phyloP scores from a whole-genome alignment of 2,797 vertebrate genomes.

The Lepus townsendii region DNA sequence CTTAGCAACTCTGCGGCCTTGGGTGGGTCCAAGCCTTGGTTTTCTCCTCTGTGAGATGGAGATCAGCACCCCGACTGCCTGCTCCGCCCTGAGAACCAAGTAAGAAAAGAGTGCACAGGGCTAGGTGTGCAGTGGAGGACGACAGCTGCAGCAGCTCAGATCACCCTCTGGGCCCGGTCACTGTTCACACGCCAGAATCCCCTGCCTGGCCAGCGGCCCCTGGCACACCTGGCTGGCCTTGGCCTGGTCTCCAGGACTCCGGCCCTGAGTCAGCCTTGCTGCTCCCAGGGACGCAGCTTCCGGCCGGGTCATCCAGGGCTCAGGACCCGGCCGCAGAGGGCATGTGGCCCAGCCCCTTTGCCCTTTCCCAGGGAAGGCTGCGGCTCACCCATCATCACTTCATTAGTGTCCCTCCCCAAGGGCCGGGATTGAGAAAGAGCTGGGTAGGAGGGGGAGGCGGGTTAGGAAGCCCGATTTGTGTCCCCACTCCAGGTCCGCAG shows the following conservation, averaged over 20 bases:
- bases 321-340: not conserved
- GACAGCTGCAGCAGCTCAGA: not conserved
- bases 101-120: not conserved
- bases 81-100: not conserved
- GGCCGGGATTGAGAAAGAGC: conserved; percentile 51
- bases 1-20: not conserved
- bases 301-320: not conserved
- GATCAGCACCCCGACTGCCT: not conserved
- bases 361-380: conserved; percentile 57
- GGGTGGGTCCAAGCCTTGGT: not conserved
- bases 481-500: too few species aligned
- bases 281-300: conserved; percentile 17
- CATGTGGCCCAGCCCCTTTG: not conserved
- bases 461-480: too few species aligned
- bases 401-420: conserved; percentile 40
- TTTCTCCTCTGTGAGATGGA: conserved; percentile 15
- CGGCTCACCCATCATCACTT: conserved; percentile 51
- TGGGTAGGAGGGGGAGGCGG: too few species aligned
- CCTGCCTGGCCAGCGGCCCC: not conserved
- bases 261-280: not conserved
- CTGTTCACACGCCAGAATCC: not conserved
- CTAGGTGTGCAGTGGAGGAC: not conserved
- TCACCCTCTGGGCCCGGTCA: not conserved
- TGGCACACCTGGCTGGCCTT: not conserved
- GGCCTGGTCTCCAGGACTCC: not conserved